Conservation (phyloP, 2,113 vertebrate genomes). For the Boulengeromyrus knoepffleri region DNA sequence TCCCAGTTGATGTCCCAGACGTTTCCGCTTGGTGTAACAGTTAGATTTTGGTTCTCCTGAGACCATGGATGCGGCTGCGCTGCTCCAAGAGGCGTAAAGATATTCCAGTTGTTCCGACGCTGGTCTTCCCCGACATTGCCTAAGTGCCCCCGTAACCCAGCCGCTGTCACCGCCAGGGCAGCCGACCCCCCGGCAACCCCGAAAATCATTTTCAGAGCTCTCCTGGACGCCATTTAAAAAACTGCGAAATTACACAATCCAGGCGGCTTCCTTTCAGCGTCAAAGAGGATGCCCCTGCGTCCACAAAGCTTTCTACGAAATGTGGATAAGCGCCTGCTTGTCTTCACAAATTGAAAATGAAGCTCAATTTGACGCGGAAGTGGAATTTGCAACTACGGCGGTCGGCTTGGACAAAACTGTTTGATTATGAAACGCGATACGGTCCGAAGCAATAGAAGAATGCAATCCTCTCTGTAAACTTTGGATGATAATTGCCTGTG, state of each 20-base stretch:
- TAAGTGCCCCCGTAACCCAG: constrained; percentile 45
- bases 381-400: background rate
- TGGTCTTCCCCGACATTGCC: constrained; percentile 30
- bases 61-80: constrained; percentile 49
- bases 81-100: constrained; percentile 42
- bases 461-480: background rate
- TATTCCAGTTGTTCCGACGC: constrained; percentile 27
- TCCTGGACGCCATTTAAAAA: constrained; percentile 70
- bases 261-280: background rate
- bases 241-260: background rate
- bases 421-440: constrained; percentile 12
- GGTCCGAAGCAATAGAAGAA: background rate
- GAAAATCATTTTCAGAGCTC: constrained; percentile 63
- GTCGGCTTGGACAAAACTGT: background rate
- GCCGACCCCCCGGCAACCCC: constrained; percentile 74
- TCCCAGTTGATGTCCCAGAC: constrained; percentile 90
- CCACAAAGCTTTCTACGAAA: background rate
- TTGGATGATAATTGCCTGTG: background rate
- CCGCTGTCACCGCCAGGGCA: constrained; percentile 45
- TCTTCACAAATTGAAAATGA: background rate
- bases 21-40: constrained; percentile 41
- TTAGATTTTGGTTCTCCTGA: constrained; percentile 29
- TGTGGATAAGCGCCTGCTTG: background rate
- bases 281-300: background rate
- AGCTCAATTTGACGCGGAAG: background rate